Conservation (phyloP, 2,113 vertebrate species). For the Tringa solitaria region DNA sequence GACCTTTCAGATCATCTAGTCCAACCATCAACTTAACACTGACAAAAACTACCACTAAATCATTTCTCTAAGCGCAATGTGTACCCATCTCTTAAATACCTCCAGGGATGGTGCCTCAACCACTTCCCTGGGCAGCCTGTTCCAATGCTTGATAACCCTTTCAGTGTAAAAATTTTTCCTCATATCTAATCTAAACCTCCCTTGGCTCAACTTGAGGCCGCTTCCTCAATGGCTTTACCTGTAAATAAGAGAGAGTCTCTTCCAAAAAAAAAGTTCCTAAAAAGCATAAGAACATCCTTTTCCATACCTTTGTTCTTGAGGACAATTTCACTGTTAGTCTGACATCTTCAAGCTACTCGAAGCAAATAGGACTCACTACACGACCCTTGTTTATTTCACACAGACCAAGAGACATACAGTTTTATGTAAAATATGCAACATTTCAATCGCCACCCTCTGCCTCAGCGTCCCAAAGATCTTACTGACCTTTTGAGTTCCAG, state of each 20-base stretch:
- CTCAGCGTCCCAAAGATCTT: background rate
- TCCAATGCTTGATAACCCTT: too few relatives aligned
- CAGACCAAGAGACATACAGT: background rate
- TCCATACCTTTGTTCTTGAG: background rate
- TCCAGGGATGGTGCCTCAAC: too few relatives aligned
- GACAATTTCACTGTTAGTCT: background rate
- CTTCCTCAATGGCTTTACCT: background rate
- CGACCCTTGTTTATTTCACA: background rate
- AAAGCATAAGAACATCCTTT: background rate
- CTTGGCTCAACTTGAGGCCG: too few relatives aligned
- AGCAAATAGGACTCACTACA: background rate
- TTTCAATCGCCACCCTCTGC: background rate
- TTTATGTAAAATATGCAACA: background rate
- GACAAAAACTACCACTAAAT: too few relatives aligned
- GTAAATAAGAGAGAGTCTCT: background rate
- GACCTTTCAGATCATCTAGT: too few relatives aligned
- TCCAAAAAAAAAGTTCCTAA: background rate
- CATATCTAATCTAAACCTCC: too few relatives aligned
- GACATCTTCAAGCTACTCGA: background rate
- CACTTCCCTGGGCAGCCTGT: too few relatives aligned
- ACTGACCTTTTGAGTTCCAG: background rate
- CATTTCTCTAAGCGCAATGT: too few relatives aligned
- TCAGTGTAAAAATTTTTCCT: too few relatives aligned
- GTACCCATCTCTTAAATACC: too few relatives aligned
- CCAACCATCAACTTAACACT: too few relatives aligned